phyloP scores from a whole-genome alignment of 1,140 invertebrate species.

The Bombus polaris region DNA sequence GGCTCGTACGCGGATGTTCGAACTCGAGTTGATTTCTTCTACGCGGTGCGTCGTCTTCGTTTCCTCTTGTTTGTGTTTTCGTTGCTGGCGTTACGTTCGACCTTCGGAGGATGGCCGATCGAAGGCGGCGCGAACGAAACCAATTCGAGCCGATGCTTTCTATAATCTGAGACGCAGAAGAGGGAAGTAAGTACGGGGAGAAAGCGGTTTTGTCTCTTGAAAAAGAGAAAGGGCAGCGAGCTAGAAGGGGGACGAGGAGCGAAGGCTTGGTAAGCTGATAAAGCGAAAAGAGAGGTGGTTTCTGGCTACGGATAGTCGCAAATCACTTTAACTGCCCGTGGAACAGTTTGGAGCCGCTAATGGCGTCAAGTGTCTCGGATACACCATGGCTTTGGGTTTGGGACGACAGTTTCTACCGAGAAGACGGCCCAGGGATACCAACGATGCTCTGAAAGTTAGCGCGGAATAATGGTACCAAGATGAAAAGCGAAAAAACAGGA shows the following conservation, averaged over 20 bases:
- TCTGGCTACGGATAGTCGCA: conserved; percentile 78
- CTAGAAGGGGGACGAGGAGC: not conserved
- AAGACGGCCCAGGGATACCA: conserved; percentile 4
- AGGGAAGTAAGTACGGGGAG: not conserved
- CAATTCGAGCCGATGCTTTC: not conserved
- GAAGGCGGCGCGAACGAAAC: too few relatives aligned
- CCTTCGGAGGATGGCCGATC: not conserved
- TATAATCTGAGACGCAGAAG: not conserved
- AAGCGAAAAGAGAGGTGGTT: conserved; percentile 61
- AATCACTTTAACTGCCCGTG: conserved; percentile 82
- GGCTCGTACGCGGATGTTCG: not conserved
- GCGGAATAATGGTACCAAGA: conserved; percentile 4
- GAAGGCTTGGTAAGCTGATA: conserved; percentile 37
- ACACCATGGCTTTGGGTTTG: conserved; percentile 73
- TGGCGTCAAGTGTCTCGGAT: conserved; percentile 82
- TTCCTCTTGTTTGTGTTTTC: not conserved
- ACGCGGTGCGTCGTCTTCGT: too few relatives aligned
- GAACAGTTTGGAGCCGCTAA: conserved; percentile 82
- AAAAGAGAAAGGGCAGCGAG: not conserved
- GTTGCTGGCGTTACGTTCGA: not conserved
- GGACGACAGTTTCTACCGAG: conserved; percentile 64
- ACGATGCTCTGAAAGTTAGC: not conserved
- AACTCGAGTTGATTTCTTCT: not conserved
- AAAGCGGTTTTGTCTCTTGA: not conserved
- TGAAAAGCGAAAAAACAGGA: conserved; percentile 3